These are phyloP conservation scores for Choreutis nemorana DNA, from an alignment of 2,888 invertebrate species.

Conservation along the genomic window DNA sequence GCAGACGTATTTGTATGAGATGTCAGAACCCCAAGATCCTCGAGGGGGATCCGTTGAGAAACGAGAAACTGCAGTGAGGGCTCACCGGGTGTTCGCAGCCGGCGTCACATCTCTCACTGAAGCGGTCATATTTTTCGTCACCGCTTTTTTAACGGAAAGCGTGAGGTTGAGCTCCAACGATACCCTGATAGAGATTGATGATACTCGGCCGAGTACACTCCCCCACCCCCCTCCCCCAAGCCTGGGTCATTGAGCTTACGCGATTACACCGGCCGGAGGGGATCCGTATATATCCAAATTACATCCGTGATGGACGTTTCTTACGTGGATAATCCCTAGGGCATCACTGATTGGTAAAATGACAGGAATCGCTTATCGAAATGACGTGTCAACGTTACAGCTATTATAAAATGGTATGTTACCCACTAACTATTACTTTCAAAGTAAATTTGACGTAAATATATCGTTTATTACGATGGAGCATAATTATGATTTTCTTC, in stretches of 20 bases:
- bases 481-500: too few relatives aligned
- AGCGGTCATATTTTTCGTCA: slow-evolving; percentile 47
- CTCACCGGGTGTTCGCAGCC: slow-evolving; percentile 11
- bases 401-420: too few relatives aligned
- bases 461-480: too few relatives aligned
- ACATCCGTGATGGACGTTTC: slow-evolving; percentile 57
- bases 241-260: slow-evolving; percentile 12
- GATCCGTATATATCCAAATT: slow-evolving; percentile 64
- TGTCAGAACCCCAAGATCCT: too few relatives aligned
- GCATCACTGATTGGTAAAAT: too few relatives aligned
- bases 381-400: too few relatives aligned
- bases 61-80: slow-evolving; percentile 10
- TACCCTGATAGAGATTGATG: slow-evolving; percentile 62
- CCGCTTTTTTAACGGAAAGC: slow-evolving; percentile 37
- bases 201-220: slow-evolving; percentile 25
- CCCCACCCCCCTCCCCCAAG: slow-evolving; percentile 19
- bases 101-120: slow-evolving; percentile 26
- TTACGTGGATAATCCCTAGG: slow-evolving; percentile 46
- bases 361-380: too few relatives aligned
- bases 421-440: too few relatives aligned
- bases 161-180: slow-evolving; percentile 29
- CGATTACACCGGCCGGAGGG: slow-evolving; percentile 40
- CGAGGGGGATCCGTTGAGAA: too few relatives aligned
- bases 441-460: too few relatives aligned
- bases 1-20: too few relatives aligned